Conservation (phyloP, 2,797 vertebrate genomes). For the Picus viridis region DNA sequence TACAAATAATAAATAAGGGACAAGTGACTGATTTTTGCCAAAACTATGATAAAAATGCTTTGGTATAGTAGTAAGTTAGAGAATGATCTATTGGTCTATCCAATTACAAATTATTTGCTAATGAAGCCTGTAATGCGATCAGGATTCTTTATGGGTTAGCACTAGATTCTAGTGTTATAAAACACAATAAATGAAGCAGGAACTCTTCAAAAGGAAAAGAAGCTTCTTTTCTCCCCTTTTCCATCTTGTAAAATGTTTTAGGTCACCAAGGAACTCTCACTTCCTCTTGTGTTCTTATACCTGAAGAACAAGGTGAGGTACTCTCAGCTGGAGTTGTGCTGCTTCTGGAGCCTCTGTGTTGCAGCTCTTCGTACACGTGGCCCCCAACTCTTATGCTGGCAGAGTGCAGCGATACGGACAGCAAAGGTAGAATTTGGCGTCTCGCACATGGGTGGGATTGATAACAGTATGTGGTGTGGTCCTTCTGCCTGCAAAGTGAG, state of each 20-base stretch:
- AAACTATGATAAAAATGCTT: background rate
- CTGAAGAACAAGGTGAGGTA: background rate
- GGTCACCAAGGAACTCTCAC: background rate
- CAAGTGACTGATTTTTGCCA: background rate
- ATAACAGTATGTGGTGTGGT: accelerated
- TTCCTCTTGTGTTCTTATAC: background rate
- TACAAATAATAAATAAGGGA: background rate
- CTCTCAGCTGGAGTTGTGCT: background rate
- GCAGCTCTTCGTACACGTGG: background rate
- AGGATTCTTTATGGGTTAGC: background rate
- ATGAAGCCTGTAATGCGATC: background rate
- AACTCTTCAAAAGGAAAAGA: background rate
- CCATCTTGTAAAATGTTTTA: background rate
- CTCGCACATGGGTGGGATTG: accelerated
- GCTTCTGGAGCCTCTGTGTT: accelerated
- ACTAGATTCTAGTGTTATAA: background rate
- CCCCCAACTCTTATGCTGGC: accelerated
- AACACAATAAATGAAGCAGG: constrained; percentile 38
- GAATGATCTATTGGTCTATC: background rate
- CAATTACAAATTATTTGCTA: background rate
- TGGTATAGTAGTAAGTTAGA: background rate
- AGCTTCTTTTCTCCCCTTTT: background rate
- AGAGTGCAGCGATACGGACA: background rate
- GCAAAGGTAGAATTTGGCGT: background rate
- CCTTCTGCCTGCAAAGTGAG: background rate